Evolutionary conservation across 2,797 vertebrate species (phyloP).

Genomic region (Poecilia picta): DNA sequence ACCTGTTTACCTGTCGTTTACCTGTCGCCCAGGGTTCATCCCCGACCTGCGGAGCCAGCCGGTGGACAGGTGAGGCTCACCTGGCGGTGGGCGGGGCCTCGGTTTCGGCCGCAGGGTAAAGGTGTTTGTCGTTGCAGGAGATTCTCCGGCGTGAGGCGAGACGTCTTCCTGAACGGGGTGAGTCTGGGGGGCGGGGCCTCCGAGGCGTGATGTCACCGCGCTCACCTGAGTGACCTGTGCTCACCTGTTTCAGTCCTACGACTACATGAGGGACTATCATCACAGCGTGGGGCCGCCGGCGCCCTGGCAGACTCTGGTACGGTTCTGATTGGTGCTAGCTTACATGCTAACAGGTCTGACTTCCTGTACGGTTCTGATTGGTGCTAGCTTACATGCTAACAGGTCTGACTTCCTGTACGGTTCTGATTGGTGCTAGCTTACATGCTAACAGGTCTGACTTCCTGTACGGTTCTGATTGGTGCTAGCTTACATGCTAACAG

Average conservation of each 20-base stretch:
- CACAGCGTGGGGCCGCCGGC: constrained; percentile 95
- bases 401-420: too few relatives aligned
- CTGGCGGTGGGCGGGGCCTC: constrained; percentile 11
- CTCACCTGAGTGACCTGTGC: constrained; percentile 42
- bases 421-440: too few relatives aligned
- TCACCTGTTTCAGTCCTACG: constrained; percentile 88
- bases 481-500: too few relatives aligned
- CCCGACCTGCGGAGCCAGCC: constrained; percentile 95
- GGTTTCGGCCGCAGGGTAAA: too few relatives aligned
- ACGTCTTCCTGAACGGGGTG: constrained; percentile 98
- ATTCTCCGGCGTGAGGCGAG: constrained; percentile 93
- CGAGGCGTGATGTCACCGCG: not conserved
- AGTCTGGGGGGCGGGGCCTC: constrained; percentile 70
- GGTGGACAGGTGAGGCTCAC: constrained; percentile 91
- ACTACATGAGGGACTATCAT: constrained; percentile 97
- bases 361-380: too few relatives aligned
- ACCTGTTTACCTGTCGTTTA: too few relatives aligned
- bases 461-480: too few relatives aligned
- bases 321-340: constrained; percentile 25
- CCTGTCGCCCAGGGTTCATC: constrained; percentile 96
- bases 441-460: too few relatives aligned
- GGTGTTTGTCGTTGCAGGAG: too few relatives aligned
- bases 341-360: too few relatives aligned
- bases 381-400: too few relatives aligned
- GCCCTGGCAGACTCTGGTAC: constrained; percentile 97